These are phyloP conservation scores for Aquatica leii DNA, from an alignment of 2,888 invertebrate genomes.

Conservation along the genomic window DNA sequence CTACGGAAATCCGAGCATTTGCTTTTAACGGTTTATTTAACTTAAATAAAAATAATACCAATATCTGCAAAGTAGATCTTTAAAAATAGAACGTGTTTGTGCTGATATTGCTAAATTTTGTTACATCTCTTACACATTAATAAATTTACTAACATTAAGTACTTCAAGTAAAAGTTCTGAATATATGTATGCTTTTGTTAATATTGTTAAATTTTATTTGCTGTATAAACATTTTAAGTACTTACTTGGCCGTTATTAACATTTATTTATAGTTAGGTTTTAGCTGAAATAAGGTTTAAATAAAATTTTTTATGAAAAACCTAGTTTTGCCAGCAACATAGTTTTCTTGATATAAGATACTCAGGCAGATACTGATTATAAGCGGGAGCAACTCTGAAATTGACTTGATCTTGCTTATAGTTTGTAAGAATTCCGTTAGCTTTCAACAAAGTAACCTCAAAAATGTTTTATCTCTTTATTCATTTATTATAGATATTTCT, in stretches of 20 bases:
- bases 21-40: slow-evolving; percentile 12
- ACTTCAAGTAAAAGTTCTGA: too few species aligned
- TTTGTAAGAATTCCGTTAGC: slow-evolving; percentile 34
- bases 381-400: slow-evolving; percentile 26
- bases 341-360: slow-evolving; percentile 16
- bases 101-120: too few species aligned
- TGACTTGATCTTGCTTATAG: slow-evolving; percentile 33
- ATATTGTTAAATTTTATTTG: too few species aligned
- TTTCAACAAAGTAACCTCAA: slow-evolving; percentile 36
- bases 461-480: slow-evolving; percentile 30
- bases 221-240: too few species aligned
- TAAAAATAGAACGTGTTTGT: too few species aligned
- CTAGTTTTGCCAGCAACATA: slow-evolving; percentile 16
- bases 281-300: background rate
- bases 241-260: too few species aligned
- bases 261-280: too few species aligned
- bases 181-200: too few species aligned
- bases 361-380: slow-evolving; percentile 27
- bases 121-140: too few species aligned
- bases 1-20: slow-evolving; percentile 29
- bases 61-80: too few species aligned
- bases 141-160: background rate
- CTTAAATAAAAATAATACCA: slow-evolving; percentile 9
- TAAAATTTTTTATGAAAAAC: slow-evolving; percentile 15
- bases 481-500: slow-evolving; percentile 33